Percentiles rank a stretch among this genome's conserved stretches.
Conservation (phyloP, 1,140 invertebrate species). For the Drosophila burlai region DNA sequence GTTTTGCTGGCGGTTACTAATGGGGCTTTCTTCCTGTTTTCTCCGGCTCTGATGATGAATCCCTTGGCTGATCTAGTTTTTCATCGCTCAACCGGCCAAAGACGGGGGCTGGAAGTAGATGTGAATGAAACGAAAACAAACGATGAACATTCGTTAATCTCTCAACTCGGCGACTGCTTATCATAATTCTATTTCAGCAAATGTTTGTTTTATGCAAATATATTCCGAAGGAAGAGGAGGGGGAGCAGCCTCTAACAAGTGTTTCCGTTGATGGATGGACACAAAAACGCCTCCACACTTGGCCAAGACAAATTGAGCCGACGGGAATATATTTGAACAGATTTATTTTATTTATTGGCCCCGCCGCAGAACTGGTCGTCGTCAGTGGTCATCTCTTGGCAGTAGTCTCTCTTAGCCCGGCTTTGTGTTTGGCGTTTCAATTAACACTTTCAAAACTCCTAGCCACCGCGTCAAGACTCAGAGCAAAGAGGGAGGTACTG, state of each 20-base stretch:
- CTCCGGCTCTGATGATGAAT: constrained; percentile 9
- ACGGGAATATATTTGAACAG: constrained; percentile 58
- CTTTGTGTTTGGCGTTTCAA: constrained; percentile 57
- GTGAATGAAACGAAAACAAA: constrained; percentile 34
- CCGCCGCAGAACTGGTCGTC: constrained; percentile 35
- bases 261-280: constrained; percentile 61
- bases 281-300: constrained; percentile 45
- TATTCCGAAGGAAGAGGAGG: constrained; percentile 5
- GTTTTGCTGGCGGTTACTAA: constrained; percentile 5
- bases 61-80: constrained; percentile 37
- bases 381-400: constrained; percentile 32
- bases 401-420: constrained; percentile 24
- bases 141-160: constrained; percentile 63
- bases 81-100: constrained; percentile 39
- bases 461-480: constrained; percentile 34
- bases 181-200: constrained; percentile 51
- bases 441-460: constrained; percentile 72
- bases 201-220: constrained; percentile 64
- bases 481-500: constrained; percentile 36
- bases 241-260: constrained; percentile 42
- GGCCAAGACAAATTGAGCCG: constrained; percentile 66
- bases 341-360: constrained; percentile 75
- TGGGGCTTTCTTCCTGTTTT: not conserved
- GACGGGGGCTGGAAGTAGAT: constrained; percentile 47
- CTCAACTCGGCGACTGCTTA: constrained; percentile 56